Evolutionary conservation across 2,888 invertebrate genomes (phyloP).

Genomic region (Podabrus alpinus): DNA sequence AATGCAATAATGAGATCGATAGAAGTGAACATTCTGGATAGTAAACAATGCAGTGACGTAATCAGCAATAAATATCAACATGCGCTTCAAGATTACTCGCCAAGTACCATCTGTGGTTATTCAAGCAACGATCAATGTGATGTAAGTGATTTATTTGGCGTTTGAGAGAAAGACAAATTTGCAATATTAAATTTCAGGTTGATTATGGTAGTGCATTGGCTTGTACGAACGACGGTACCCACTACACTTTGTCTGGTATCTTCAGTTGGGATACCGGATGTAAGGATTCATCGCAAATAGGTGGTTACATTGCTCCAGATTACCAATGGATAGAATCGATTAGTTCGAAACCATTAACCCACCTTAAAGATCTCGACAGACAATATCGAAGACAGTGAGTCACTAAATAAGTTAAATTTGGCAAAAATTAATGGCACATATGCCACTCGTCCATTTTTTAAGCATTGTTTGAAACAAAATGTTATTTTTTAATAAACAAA

Average conservation of each 20-base stretch:
- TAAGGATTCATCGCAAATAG: slow-evolving; percentile 53
- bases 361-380: slow-evolving; percentile 48
- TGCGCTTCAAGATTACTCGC: slow-evolving; percentile 61
- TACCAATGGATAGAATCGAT: slow-evolving; percentile 55
- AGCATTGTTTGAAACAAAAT: background rate
- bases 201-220: slow-evolving; percentile 83
- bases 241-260: slow-evolving; percentile 72
- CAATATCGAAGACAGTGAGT: slow-evolving; percentile 23
- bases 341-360: slow-evolving; percentile 50
- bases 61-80: slow-evolving; percentile 62
- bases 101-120: slow-evolving; percentile 73
- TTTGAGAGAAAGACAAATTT: background rate
- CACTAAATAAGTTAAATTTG: background rate
- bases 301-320: slow-evolving; percentile 55
- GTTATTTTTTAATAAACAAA: background rate
- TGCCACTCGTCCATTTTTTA: background rate
- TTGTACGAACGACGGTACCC: slow-evolving; percentile 71
- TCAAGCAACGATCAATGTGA: slow-evolving; percentile 76
- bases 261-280: slow-evolving; percentile 79
- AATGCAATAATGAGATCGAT: slow-evolving; percentile 78
- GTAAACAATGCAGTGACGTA: slow-evolving; percentile 65
- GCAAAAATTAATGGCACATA: background rate
- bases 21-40: slow-evolving; percentile 67
- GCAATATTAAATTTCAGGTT: slow-evolving; percentile 44
- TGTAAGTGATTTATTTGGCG: slow-evolving; percentile 53